Evolutionary conservation across 2,113 vertebrate species (phyloP).

Genomic region (Elaphurus davidianus): DNA sequence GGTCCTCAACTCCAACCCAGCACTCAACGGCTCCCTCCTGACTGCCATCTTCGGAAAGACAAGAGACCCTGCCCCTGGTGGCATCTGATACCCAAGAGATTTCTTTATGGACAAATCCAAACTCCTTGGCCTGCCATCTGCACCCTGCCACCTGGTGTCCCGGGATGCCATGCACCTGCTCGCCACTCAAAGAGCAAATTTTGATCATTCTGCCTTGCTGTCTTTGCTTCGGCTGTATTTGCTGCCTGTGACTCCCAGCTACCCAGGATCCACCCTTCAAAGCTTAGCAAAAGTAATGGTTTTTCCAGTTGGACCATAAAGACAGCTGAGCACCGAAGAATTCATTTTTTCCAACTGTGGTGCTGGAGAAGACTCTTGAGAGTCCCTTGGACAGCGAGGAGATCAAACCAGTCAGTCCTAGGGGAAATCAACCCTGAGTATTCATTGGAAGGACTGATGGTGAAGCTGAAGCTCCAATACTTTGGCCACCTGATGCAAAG

Average conservation of each 20-base stretch:
- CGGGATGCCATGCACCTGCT: accelerated
- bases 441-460: neutral
- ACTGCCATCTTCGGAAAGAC: neutral
- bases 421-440: neutral
- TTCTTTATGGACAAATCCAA: neutral
- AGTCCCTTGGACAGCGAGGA: neutral
- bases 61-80: neutral
- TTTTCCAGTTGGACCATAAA: neutral
- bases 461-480: neutral
- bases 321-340: neutral
- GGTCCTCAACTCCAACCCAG: neutral
- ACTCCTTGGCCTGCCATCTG: neutral
- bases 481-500: neutral
- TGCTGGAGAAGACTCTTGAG: neutral
- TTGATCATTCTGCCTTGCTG: accelerated
- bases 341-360: neutral
- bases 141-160: too few relatives aligned
- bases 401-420: neutral
- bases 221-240: neutral
- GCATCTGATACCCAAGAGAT: neutral
- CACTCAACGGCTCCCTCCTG: neutral
- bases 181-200: accelerated
- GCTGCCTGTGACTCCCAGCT: neutral
- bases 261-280: neutral
- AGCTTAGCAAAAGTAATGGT: neutral